These are phyloP conservation scores for Lophotis ruficrista DNA, from an alignment of 2,113 vertebrate species.

Conservation along the genomic window DNA sequence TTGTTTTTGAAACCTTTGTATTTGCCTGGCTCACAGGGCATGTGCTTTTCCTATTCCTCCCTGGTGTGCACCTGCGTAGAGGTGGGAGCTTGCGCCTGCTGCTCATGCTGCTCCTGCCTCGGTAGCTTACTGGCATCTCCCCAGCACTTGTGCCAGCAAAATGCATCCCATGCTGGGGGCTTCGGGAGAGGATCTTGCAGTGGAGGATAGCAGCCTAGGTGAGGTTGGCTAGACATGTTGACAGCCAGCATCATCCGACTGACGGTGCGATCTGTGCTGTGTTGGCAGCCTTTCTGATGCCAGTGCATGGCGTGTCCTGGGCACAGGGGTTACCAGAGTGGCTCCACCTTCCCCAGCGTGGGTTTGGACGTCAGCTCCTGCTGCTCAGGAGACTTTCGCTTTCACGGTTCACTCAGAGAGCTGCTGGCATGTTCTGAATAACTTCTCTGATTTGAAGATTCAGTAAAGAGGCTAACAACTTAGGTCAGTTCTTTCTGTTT, in stretches of 20 bases:
- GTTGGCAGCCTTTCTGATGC: not conserved
- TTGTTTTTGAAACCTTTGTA: not conserved
- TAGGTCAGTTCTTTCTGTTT: not conserved
- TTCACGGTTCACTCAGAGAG: rapidly evolving
- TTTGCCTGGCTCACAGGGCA: not conserved
- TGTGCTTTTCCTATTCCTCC: not conserved
- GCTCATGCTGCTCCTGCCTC: not conserved
- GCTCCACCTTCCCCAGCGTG: not conserved
- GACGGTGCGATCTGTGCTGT: rapidly evolving
- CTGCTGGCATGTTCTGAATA: not conserved
- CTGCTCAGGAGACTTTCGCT: not conserved
- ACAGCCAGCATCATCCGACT: rapidly evolving
- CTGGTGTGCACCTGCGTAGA: rapidly evolving
- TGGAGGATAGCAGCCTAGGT: not conserved
- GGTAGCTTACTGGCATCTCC: not conserved
- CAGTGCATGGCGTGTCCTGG: rapidly evolving
- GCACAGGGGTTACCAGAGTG: not conserved
- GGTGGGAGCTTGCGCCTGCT: not conserved
- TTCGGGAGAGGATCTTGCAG: not conserved
- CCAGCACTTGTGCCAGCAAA: not conserved
- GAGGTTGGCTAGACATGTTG: not conserved
- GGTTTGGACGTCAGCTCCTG: not conserved
- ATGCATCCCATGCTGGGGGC: rapidly evolving
- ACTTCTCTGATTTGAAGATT: not conserved
- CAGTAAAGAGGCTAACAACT: not conserved